These are phyloP conservation scores for Ivindomyrus marchei DNA, from an alignment of 2,113 vertebrate species.

Conservation along the genomic window DNA sequence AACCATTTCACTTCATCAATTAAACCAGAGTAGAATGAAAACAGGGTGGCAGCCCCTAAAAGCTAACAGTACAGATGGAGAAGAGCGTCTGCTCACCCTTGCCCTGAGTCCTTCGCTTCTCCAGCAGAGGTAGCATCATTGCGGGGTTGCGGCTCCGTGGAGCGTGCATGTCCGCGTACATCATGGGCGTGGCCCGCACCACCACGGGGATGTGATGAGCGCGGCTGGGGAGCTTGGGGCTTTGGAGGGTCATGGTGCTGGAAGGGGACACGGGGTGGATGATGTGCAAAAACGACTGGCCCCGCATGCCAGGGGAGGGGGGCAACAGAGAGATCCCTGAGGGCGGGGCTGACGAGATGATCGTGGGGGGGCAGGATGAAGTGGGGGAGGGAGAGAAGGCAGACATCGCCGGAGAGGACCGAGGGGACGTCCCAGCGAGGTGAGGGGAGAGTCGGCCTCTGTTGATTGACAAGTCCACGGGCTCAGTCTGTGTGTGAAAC, in stretches of 20 bases:
- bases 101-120: conserved; percentile 75
- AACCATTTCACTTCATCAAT: background rate
- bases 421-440: conserved; percentile 24
- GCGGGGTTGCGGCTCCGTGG: conserved; percentile 73
- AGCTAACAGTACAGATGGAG: background rate
- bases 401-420: conserved; percentile 50
- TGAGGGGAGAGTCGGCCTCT: conserved; percentile 68
- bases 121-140: conserved; percentile 75
- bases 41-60: background rate
- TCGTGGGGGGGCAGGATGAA: conserved; percentile 71
- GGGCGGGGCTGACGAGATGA: conserved; percentile 67
- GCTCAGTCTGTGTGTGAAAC: conserved; percentile 82
- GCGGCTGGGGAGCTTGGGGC: conserved; percentile 73
- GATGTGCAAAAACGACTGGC: conserved; percentile 83
- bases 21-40: background rate
- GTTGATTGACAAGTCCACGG: conserved; percentile 84
- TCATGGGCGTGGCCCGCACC: conserved; percentile 74
- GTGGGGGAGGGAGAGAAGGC: conserved; percentile 68
- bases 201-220: conserved; percentile 77
- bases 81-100: conserved; percentile 67
- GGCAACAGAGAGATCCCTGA: conserved; percentile 64
- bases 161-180: conserved; percentile 73
- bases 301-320: conserved; percentile 69
- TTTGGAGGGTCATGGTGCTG: conserved; percentile 76
- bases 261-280: conserved; percentile 74